A percentile compares a stretch with the other conserved stretches of the same genome.
phyloP scores from a whole-genome alignment of 2,797 vertebrate genomes.

The Anguilla obscura region DNA sequence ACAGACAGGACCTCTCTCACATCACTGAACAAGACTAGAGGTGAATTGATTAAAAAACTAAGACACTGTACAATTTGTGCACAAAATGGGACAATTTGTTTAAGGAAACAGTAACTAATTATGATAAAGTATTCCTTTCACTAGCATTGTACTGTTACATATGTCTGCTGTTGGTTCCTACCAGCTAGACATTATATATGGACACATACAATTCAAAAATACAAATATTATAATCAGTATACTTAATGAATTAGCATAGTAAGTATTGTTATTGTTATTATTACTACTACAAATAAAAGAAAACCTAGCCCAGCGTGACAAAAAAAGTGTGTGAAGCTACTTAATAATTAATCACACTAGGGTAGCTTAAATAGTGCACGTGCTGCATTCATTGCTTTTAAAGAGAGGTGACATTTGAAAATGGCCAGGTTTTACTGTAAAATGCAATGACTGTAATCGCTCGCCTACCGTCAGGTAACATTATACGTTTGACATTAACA shows the following conservation, averaged over 20 bases:
- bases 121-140: no score
- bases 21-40: no score
- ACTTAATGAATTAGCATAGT: not conserved
- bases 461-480: not conserved
- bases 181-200: not conserved
- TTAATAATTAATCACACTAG: not conserved
- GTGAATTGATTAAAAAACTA: no score
- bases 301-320: constrained; percentile 46
- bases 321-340: not conserved
- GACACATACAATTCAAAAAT: constrained; percentile 29
- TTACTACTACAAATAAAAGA: constrained; percentile 32
- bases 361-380: no score
- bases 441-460: not conserved
- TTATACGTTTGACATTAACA: not conserved
- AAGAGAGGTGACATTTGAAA: constrained; percentile 12
- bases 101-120: no score
- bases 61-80: no score
- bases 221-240: constrained; percentile 19
- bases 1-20: no score
- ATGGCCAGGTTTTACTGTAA: not conserved
- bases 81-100: no score
- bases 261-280: not conserved
- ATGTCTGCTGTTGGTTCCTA: not conserved
- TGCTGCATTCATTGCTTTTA: not conserved
- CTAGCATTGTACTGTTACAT: no score